Percentiles rank a stretch among this genome's conserved stretches.
These are phyloP conservation scores for Craseonycteris thonglongyai DNA, from an alignment of 2,113 vertebrate genomes.

Conservation along the genomic window DNA sequence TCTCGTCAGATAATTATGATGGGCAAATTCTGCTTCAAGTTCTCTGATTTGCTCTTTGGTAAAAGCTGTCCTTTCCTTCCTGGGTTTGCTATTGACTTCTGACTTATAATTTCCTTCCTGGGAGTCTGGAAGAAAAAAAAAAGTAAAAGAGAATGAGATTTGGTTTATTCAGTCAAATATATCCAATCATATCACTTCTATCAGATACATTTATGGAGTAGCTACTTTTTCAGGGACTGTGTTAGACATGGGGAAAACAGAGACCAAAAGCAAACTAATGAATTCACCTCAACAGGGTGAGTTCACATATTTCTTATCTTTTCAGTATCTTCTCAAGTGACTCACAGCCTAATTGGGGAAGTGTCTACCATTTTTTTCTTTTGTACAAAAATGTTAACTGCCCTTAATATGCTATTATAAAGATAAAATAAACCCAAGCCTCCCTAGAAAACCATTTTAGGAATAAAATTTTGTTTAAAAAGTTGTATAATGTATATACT, in stretches of 20 bases:
- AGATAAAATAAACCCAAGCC: not conserved
- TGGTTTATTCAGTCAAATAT: not conserved
- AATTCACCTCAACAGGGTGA: not conserved
- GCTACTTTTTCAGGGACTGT: not conserved
- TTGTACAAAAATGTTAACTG: not conserved
- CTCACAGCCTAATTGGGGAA: not conserved
- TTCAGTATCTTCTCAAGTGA: not conserved
- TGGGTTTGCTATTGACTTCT: constrained; percentile 96
- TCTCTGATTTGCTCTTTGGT: constrained; percentile 99
- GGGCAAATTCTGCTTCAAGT: constrained; percentile 97
- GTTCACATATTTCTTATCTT: not conserved
- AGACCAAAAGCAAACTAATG: not conserved
- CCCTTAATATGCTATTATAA: not conserved
- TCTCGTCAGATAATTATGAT: constrained; percentile 98
- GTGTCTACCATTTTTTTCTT: not conserved
- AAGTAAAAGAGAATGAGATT: constrained; percentile 49
- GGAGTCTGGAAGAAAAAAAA: constrained; percentile 85
- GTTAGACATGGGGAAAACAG: not conserved
- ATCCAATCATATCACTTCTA: not conserved
- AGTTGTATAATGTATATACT: not conserved
- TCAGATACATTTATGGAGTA: not conserved
- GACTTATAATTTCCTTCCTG: constrained; percentile 98
- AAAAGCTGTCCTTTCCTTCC: constrained; percentile 98
- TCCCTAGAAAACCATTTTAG: not conserved
- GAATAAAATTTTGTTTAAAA: not conserved